Evolutionary conservation across 1,140 invertebrate species (phyloP).

Genomic region (Drosophila mayri): DNA sequence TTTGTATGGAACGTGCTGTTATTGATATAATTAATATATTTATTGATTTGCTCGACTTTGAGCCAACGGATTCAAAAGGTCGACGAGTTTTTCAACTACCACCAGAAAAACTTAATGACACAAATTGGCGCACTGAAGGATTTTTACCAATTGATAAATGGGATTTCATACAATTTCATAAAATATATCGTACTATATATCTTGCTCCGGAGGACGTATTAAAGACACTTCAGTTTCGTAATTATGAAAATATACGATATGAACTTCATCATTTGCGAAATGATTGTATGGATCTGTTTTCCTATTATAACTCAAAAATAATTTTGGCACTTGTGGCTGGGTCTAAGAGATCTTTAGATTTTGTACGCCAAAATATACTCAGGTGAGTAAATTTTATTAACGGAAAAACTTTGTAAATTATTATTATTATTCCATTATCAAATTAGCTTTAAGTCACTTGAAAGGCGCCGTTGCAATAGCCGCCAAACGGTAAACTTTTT

Average conservation of each 20-base stretch:
- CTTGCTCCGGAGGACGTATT: slow-evolving; percentile 62
- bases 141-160: slow-evolving; percentile 74
- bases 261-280: slow-evolving; percentile 88
- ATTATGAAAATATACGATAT: slow-evolving; percentile 81
- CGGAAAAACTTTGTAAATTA: too few relatives aligned
- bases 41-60: slow-evolving; percentile 87
- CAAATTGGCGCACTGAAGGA: slow-evolving; percentile 64
- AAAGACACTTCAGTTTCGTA: slow-evolving; percentile 57
- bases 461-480: too few relatives aligned
- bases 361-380: slow-evolving; percentile 87
- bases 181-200: slow-evolving; percentile 72
- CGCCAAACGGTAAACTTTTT: too few relatives aligned
- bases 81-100: slow-evolving; percentile 67
- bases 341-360: slow-evolving; percentile 89
- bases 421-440: too few relatives aligned
- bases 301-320: slow-evolving; percentile 90
- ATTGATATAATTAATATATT: slow-evolving; percentile 90
- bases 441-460: too few relatives aligned
- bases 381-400: slow-evolving; percentile 30
- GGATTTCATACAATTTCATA: slow-evolving; percentile 79
- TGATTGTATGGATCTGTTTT: slow-evolving; percentile 91
- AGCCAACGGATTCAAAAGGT: slow-evolving; percentile 81
- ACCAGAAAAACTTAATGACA: slow-evolving; percentile 63
- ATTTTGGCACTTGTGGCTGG: slow-evolving; percentile 89
- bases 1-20: slow-evolving; percentile 88